Evolutionary conservation across 1,140 invertebrate genomes (phyloP).

Genomic region (Formica selysi): DNA sequence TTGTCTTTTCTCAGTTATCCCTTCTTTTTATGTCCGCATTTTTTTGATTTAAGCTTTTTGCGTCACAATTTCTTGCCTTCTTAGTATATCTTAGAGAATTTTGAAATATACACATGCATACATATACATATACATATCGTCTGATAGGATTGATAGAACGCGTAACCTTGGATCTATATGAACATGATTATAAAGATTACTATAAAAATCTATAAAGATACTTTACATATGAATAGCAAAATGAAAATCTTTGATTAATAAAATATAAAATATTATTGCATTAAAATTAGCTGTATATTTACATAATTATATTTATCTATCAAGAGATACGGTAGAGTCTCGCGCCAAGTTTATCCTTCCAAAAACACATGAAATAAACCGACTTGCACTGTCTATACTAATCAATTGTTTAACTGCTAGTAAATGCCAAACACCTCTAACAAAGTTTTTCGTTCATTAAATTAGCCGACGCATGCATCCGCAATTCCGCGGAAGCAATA

Average conservation of each 20-base stretch:
- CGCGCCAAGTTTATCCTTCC: background rate
- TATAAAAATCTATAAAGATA: background rate
- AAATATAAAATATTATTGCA: too few relatives aligned
- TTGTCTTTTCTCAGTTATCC: conserved; percentile 10
- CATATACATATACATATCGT: background rate
- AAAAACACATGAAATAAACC: too few relatives aligned
- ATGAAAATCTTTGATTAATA: background rate
- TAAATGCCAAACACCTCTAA: conserved; percentile 26
- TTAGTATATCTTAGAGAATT: background rate
- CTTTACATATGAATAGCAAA: too few relatives aligned
- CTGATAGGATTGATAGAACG: background rate
- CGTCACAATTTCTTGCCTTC: background rate
- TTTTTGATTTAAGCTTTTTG: background rate
- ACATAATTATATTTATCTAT: background rate
- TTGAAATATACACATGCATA: background rate
- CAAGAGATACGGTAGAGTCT: background rate
- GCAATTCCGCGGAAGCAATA: background rate
- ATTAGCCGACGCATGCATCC: conserved; percentile 10
- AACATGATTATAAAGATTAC: background rate
- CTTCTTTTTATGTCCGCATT: conserved; percentile 16
- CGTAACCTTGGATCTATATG: background rate
- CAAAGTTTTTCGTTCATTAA: conserved; percentile 52
- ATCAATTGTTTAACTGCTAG: conserved; percentile 25
- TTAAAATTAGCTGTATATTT: background rate
- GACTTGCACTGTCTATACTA: too few relatives aligned